phyloP scores from a whole-genome alignment of 2,888 invertebrate genomes.

The Griposia aprilina region DNA sequence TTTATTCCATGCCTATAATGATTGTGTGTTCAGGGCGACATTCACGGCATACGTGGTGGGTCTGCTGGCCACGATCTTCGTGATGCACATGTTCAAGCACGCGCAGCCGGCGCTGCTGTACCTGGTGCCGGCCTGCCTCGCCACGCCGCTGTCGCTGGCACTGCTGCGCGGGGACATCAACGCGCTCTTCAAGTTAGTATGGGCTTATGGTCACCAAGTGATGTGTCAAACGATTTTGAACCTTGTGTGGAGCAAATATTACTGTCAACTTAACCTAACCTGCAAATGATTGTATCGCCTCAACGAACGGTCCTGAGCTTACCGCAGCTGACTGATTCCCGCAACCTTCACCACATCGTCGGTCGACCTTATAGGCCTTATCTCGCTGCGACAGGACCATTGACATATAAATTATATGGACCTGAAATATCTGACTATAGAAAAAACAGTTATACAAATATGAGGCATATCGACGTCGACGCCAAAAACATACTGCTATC shows the following conservation, averaged over 20 bases:
- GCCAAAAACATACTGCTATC: too few species aligned
- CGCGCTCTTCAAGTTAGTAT: conserved; percentile 92
- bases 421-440: too few species aligned
- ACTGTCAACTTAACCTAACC: background rate
- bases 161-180: conserved; percentile 97
- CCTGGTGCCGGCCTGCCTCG: conserved; percentile 98
- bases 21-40: conserved; percentile 90
- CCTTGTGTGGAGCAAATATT: background rate
- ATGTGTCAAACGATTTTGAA: background rate
- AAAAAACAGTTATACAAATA: too few species aligned
- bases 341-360: background rate
- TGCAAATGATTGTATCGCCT: too few species aligned
- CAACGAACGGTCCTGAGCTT: background rate
- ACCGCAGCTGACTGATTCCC: background rate
- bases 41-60: conserved; percentile 98
- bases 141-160: conserved; percentile 97
- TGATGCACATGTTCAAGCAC: conserved; percentile 99
- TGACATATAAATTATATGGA: too few species aligned
- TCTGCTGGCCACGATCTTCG: conserved; percentile 97
- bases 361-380: too few species aligned
- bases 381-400: too few species aligned
- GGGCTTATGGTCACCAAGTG: too few species aligned
- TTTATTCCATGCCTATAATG: too few species aligned
- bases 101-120: conserved; percentile 99
- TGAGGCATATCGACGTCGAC: too few species aligned